phyloP scores from a whole-genome alignment of 2,888 invertebrate genomes.

The Molorchus minor region DNA sequence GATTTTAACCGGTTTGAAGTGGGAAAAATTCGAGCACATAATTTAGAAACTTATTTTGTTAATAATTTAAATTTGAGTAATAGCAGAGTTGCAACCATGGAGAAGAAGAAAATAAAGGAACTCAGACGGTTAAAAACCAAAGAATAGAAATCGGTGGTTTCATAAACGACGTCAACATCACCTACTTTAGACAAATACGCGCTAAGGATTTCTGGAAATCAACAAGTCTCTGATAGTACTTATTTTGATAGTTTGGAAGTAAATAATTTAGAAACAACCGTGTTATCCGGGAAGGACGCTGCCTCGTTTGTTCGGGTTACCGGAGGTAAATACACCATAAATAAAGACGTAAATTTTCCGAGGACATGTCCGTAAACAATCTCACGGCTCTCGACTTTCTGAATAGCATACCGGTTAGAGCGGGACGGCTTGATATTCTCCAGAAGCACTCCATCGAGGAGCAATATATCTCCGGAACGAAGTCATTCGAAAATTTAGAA shows the following conservation, averaged over 20 bases:
- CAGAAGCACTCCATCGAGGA: slow-evolving; percentile 57
- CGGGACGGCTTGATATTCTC: slow-evolving; percentile 61
- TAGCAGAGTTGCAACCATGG: background rate
- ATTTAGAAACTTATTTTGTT: slow-evolving; percentile 46
- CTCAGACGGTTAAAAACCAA: slow-evolving; percentile 47
- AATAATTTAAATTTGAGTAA: slow-evolving; percentile 46
- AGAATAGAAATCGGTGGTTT: slow-evolving; percentile 62
- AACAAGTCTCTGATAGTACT: slow-evolving; percentile 60
- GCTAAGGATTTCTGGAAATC: slow-evolving; percentile 64
- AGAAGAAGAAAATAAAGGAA: slow-evolving; percentile 8
- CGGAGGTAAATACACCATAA: slow-evolving; percentile 60
- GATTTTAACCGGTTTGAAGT: slow-evolving; percentile 56
- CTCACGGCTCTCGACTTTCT: slow-evolving; percentile 61
- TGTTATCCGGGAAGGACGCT: slow-evolving; percentile 42
- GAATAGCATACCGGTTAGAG: slow-evolving; percentile 63
- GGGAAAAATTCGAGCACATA: slow-evolving; percentile 40
- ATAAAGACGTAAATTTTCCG: slow-evolving; percentile 62
- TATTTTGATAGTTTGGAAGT: slow-evolving; percentile 55
- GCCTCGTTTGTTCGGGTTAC: slow-evolving; percentile 59
- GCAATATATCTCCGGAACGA: slow-evolving; percentile 62
- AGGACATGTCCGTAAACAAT: slow-evolving; percentile 58
- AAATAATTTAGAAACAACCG: slow-evolving; percentile 34
- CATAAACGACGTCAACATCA: slow-evolving; percentile 65
- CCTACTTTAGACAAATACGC: slow-evolving; percentile 61
- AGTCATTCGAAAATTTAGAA: slow-evolving; percentile 62